Conservation (phyloP, 2,888 invertebrate species). For the Ctena decussata region DNA sequence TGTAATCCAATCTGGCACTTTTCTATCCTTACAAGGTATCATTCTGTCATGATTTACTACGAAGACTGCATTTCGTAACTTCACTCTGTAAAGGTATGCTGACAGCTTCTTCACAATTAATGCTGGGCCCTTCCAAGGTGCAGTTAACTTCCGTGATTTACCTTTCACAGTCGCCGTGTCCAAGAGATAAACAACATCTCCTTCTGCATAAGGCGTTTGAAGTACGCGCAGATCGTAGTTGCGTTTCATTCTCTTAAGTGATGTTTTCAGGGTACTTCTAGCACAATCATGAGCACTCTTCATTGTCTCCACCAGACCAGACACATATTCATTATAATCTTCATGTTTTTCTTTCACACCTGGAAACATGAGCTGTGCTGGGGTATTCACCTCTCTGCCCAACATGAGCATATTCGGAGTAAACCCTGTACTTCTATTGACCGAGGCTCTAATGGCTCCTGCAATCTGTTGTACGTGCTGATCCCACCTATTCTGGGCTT, state of each 20-base stretch:
- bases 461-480: background rate
- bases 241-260: background rate
- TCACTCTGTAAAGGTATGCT: background rate
- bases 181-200: background rate
- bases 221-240: background rate
- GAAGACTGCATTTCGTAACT: background rate
- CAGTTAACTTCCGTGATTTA: background rate
- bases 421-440: slow-evolving; percentile 28
- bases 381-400: slow-evolving; percentile 27
- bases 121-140: slow-evolving; percentile 8
- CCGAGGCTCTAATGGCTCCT: slow-evolving; percentile 1
- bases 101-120: background rate
- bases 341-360: background rate
- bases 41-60: background rate
- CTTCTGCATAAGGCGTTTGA: background rate
- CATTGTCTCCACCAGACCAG: background rate
- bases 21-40: background rate
- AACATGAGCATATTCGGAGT: slow-evolving; percentile 51
- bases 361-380: background rate
- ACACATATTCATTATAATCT: background rate
- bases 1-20: background rate
- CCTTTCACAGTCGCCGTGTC: background rate
- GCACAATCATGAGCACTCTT: slow-evolving; percentile 3
- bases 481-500: background rate
- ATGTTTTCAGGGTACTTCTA: background rate